These are phyloP conservation scores for Loxodonta africana DNA, from an alignment of 2,113 vertebrate species.

Conservation along the genomic window DNA sequence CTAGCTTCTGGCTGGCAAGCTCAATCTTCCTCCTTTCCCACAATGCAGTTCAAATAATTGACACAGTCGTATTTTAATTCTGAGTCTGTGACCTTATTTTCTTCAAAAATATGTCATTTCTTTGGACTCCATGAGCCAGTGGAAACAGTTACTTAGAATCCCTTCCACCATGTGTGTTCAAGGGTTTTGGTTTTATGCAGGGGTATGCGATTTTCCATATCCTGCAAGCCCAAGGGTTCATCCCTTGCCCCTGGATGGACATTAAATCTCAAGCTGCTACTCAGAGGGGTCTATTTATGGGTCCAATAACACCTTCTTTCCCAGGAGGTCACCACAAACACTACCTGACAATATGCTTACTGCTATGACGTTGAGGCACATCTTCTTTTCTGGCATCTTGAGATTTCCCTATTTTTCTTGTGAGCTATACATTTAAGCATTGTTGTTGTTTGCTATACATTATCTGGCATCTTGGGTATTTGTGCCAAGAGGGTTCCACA, in stretches of 20 bases:
- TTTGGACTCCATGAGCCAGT: neutral
- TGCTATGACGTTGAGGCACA: neutral
- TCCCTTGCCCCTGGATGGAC: neutral
- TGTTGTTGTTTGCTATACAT: neutral
- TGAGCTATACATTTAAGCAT: neutral
- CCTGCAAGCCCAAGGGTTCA: neutral
- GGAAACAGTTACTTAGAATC: neutral
- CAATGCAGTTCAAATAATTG: neutral
- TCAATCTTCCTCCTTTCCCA: neutral
- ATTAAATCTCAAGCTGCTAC: neutral
- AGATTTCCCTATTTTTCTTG: neutral
- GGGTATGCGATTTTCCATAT: neutral
- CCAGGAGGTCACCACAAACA: neutral
- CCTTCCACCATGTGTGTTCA: neutral
- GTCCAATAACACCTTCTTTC: neutral
- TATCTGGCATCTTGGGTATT: neutral
- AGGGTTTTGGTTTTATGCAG: neutral
- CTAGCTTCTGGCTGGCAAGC: neutral
- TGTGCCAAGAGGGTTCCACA: neutral
- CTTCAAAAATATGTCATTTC: neutral
- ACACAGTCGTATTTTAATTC: neutral
- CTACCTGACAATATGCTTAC: neutral
- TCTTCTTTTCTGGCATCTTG: neutral
- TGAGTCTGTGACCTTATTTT: neutral
- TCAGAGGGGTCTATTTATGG: neutral